A percentile compares a stretch with the other conserved stretches of the same genome.
Evolutionary conservation across 2,888 invertebrate genomes (phyloP).

Genomic region (Netelia melanura): DNA sequence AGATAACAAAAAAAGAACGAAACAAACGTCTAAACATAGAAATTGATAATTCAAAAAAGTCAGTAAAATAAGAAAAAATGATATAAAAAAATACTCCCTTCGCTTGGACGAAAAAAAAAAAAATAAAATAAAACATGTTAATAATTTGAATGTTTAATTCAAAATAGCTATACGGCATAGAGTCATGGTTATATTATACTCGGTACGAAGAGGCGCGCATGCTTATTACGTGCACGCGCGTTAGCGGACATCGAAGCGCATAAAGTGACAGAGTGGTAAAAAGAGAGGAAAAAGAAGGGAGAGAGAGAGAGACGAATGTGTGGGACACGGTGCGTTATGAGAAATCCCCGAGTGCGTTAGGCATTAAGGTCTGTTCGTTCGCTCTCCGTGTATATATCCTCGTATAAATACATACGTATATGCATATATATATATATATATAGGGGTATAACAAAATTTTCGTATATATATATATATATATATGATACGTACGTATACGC

Average conservation of each 20-base stretch:
- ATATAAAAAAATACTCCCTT: too few relatives aligned
- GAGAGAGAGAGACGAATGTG: constrained; percentile 31
- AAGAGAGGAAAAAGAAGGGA: background rate
- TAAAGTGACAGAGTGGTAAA: constrained; percentile 28
- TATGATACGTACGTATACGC: constrained; percentile 12
- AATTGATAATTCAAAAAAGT: background rate
- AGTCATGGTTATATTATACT: too few relatives aligned
- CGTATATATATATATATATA: constrained; percentile 12
- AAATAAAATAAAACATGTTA: too few relatives aligned
- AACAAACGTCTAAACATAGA: background rate
- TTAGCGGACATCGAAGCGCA: constrained; percentile 47
- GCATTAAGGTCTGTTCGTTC: constrained; percentile 62
- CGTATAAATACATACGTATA: constrained; percentile 20
- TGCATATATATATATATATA: constrained; percentile 32
- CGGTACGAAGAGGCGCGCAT: background rate
- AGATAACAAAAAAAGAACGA: background rate
- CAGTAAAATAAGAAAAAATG: too few relatives aligned
- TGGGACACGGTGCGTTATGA: constrained; percentile 66
- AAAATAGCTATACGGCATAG: too few relatives aligned
- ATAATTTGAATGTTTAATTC: too few relatives aligned
- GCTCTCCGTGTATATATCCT: background rate
- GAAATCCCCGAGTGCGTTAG: constrained; percentile 63
- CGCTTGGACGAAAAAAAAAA: too few relatives aligned
- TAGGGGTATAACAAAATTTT: background rate
- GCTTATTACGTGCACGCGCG: constrained; percentile 41